Base-by-base conservation (phyloP, 2,888 invertebrate genomes). In the Spilosoma lubricipeda region DNA sequence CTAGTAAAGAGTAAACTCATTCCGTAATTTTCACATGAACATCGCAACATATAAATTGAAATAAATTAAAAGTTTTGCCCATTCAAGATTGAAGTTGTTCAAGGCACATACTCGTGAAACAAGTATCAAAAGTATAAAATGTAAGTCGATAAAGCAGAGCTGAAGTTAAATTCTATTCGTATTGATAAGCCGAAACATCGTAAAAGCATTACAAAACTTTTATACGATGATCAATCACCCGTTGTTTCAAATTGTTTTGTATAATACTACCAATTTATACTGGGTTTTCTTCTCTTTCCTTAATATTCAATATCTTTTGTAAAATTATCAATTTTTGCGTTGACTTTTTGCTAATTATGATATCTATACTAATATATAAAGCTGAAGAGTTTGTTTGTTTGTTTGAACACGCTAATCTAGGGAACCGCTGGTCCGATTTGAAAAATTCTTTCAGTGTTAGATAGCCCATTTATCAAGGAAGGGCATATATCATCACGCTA, bases 211-310 rank as follows among this genome's bases (percentile, higher is more conserved):
- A 78, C 72, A 78, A 75, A 90, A 90, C 86, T 91, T 87, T 87
- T 85, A 86, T 87, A 86, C 86, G 82, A 88, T 87, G 90, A 92
- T 93, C 92, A 91, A 93, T 92, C 92, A 90, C 87, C 52, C 80
- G 82, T 76, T 82, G 80, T 80, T 83, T 82, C 82, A 86, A 90
- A 92, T 91, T 90, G 89, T 90, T 92, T 90, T 89, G 90, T 89
- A 89, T 86, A 27, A 72, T 77, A 82, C 76, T 70, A 59, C 9
- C n/a, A 45, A 13, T 45, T 39, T 13, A 0, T 69, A 42, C 30
- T 42, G 82, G 71, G 1, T 76, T 36, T 56, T 48, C 45, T 42
- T 48, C 42, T 36, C 18, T 72, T 52, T 15, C 3, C 11, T 39
- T 39, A 11, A 11, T 39, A n/a, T 9, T 11, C 39, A 36, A 36